A percentile compares a stretch with the other conserved stretches of the same genome.
phyloP scores from a whole-genome alignment of 2,113 vertebrate species.

The Symphodus melops region DNA sequence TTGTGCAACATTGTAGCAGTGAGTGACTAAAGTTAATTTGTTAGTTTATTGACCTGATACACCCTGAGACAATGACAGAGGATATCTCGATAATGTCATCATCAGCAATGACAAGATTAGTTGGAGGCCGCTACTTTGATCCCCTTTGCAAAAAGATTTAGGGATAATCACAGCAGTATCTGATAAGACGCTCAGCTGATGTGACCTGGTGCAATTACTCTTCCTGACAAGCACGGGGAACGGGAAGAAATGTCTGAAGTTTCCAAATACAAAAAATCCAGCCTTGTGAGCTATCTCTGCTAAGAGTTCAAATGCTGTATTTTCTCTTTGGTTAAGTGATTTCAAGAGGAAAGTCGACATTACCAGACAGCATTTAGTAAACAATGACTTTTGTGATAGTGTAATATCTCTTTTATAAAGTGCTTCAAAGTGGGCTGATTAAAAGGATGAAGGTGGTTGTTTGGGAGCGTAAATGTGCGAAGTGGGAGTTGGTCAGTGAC shows the following conservation, averaged over 20 bases:
- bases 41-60: constrained; percentile 42
- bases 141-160: constrained; percentile 43
- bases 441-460: too few species aligned
- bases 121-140: constrained; percentile 34
- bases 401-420: too few species aligned
- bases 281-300: not conserved
- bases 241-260: not conserved
- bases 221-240: constrained; percentile 14
- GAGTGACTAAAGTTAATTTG: constrained; percentile 22
- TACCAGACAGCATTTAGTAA: too few species aligned
- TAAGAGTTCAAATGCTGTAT: not conserved
- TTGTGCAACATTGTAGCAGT: constrained; percentile 22
- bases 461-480: too few species aligned
- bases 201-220: constrained; percentile 32
- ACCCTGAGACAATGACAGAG: constrained; percentile 36
- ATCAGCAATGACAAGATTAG: constrained; percentile 42
- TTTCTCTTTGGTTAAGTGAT: not conserved
- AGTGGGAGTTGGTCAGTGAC: not conserved
- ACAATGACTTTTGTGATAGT: too few species aligned
- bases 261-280: not conserved
- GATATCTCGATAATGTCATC: constrained; percentile 46
- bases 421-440: too few species aligned
- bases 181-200: constrained; percentile 51
- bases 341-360: too few species aligned
- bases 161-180: constrained; percentile 58